Conservation (phyloP, 2,888 invertebrate species). For the Ochropacha duplaris region DNA sequence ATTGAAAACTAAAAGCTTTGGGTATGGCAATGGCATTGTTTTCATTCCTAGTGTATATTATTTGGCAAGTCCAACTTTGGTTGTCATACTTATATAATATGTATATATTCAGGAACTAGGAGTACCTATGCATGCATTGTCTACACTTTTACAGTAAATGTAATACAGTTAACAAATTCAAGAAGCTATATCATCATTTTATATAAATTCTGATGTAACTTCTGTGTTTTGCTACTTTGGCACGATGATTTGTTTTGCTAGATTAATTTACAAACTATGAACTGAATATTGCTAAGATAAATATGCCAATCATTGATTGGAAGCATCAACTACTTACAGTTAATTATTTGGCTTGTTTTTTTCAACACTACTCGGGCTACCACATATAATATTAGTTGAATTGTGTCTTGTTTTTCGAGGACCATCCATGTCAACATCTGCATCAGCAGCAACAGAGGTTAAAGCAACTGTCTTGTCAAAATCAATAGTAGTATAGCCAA, state of each 20-base stretch:
- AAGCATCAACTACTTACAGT: slow-evolving; percentile 12
- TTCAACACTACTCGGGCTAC: slow-evolving; percentile 63
- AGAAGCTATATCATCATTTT: not conserved
- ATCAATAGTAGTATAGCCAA: slow-evolving; percentile 95
- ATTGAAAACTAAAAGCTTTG: not conserved
- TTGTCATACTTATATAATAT: not conserved
- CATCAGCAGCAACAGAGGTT: slow-evolving; percentile 88
- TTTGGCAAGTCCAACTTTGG: not conserved
- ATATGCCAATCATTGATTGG: not conserved
- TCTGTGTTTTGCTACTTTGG: not conserved
- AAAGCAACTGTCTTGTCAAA: slow-evolving; percentile 96
- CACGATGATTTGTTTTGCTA: not conserved
- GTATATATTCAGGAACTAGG: not conserved
- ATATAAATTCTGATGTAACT: too few species aligned
- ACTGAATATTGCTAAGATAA: not conserved
- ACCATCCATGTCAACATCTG: slow-evolving; percentile 87
- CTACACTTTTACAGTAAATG: not conserved
- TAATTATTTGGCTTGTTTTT: slow-evolving; percentile 43
- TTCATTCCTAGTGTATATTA: not conserved
- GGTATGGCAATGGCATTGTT: not conserved
- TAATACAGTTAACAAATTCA: not conserved
- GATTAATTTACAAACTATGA: not conserved
- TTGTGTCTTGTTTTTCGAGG: slow-evolving; percentile 92
- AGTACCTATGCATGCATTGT: not conserved
- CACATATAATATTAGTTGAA: slow-evolving; percentile 85